Base-by-base conservation (phyloP, 2,113 vertebrate genomes). In the Phycodurus eques region DNA sequence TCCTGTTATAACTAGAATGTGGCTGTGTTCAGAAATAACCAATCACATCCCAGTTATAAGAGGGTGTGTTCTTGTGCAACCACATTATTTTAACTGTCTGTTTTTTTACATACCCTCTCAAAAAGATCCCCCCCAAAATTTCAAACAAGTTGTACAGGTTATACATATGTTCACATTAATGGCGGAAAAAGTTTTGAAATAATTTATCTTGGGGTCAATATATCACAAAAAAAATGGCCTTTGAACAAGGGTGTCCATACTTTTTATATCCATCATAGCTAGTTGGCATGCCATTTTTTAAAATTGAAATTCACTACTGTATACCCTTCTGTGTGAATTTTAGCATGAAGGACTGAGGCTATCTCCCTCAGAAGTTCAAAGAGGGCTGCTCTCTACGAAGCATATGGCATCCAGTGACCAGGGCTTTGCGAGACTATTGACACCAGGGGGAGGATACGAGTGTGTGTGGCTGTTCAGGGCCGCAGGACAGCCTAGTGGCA, bases 381-480 rank as follows among this genome's bases (percentile, higher is more conserved):
- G 85, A 85, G 78, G 69, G 47, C 67, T 81, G 70, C 43, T 85
- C 83, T 87, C 81, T 87, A 75, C 86, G 86, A 73, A 83, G 83
- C 87, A 88, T 90, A 90, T 91, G 87, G 86, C 85, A 85, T 85
- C 85, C 85, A 85, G 85, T 88, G 83, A 83, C 76, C 83, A 76
- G 74, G 80, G 88, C 87, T 91, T 91, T 90, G 88, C 89, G 84
- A 85, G 85, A 88, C 80, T 87, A 89, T 83, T 91, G 90, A 91
- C 86, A 90, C 87, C 88, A 89, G 83, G 84, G 83, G 80, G 88
- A 88, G 85, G 84, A 87, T 86, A 84, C 83, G 80, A 86, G 84
- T 83, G 86, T 83, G 88, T 85, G 80, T 63, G 76, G 87, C 83
- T 89, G 87, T 87, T 87, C 82, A 8, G 80, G 80, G 86, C 83